Conservation (phyloP, 1,140 invertebrate genomes). For the Melitaea cinxia region DNA sequence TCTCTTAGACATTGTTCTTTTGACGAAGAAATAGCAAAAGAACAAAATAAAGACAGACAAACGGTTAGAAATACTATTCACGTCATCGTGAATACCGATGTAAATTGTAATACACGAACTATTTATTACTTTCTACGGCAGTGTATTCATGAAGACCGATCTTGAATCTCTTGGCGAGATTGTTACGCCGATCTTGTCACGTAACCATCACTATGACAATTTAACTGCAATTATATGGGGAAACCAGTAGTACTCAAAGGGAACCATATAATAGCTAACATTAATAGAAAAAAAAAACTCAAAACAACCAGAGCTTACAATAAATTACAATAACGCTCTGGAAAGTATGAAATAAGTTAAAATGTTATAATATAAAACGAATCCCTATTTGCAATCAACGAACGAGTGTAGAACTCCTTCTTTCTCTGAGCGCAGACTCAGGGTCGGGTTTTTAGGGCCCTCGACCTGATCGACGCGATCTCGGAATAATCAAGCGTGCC, state of each 20-base stretch:
- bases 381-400: conserved; percentile 64
- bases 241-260: conserved; percentile 19
- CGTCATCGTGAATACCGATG: neutral
- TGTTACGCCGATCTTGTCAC: conserved; percentile 28
- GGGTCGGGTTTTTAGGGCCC: conserved; percentile 66
- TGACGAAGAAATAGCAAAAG: no score
- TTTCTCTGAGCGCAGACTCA: conserved; percentile 42
- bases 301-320: conserved; percentile 37
- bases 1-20: no score
- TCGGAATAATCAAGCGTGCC: conserved; percentile 72
- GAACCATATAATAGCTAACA: conserved; percentile 5
- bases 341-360: conserved; percentile 43
- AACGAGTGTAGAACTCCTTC: conserved; percentile 38
- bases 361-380: conserved; percentile 58
- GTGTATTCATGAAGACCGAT: conserved; percentile 2
- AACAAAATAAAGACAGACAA: neutral
- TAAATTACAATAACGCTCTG: conserved; percentile 40
- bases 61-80: neutral
- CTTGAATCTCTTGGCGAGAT: conserved; percentile 5
- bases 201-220: conserved; percentile 11
- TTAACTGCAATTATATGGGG: conserved; percentile 10
- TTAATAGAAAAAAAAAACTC: conserved; percentile 20
- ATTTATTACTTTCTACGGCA: conserved; percentile 15
- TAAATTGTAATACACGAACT: neutral
- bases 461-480: conserved; percentile 64